phyloP scores from a whole-genome alignment of 1,140 invertebrate species.

The Caenorhabditis tropicalis region DNA sequence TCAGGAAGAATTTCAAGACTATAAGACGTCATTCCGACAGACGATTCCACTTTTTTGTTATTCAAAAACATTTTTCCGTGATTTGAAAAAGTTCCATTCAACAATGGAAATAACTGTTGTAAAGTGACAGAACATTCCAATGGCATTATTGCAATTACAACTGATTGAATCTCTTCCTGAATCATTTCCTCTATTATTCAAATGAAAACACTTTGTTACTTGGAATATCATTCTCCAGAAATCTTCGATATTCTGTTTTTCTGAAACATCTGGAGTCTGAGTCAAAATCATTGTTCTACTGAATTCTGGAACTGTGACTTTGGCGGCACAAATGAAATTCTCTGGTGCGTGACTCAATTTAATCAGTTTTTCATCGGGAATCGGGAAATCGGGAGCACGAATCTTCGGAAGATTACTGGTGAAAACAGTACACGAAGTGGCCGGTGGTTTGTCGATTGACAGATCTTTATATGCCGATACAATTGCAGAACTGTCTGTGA shows the following conservation, averaged over 20 bases:
- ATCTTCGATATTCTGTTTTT: conserved; percentile 72
- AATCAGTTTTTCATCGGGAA: not conserved
- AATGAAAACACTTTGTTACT: too few species aligned
- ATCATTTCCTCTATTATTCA: too few species aligned
- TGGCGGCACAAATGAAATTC: not conserved
- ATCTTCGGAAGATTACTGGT: not conserved
- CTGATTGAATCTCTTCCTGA: not conserved
- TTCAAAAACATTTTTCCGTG: conserved; percentile 36
- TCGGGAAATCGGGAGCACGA: not conserved
- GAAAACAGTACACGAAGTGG: not conserved
- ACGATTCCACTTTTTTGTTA: conserved; percentile 18
- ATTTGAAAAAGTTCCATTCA: not conserved
- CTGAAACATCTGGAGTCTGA: not conserved
- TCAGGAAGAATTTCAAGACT: conserved; percentile 7
- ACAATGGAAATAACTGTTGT: not conserved
- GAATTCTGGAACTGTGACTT: not conserved
- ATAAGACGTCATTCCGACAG: not conserved
- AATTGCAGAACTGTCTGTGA: not conserved
- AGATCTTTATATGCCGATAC: not conserved
- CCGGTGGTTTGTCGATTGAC: not conserved
- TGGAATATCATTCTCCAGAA: conserved; percentile 32
- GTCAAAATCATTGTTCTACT: not conserved
- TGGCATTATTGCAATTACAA: not conserved
- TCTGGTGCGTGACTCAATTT: not conserved
- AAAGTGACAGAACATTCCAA: not conserved